Conservation (phyloP, 1,140 invertebrate species). For the Drosophila oshimai region DNA sequence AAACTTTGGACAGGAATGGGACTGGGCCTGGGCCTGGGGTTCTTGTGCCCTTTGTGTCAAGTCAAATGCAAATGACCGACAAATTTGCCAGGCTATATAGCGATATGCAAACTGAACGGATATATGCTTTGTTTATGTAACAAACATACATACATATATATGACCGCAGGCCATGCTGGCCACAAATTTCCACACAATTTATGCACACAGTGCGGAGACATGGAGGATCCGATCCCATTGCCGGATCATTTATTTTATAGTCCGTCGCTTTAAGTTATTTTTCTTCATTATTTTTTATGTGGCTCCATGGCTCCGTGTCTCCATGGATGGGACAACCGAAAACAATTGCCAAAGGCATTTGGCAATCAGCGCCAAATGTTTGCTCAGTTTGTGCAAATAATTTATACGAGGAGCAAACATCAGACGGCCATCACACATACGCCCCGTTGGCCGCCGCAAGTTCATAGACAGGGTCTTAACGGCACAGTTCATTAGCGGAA, state of each 20-base stretch:
- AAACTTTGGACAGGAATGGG: constrained; percentile 46
- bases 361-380: constrained; percentile 79
- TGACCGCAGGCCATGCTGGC: constrained; percentile 25
- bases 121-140: constrained; percentile 16
- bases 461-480: constrained; percentile 65
- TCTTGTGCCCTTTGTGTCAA: constrained; percentile 47
- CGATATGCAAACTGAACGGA: constrained; percentile 22
- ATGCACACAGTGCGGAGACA: constrained; percentile 21
- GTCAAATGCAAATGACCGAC: constrained; percentile 55
- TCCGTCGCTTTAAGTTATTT: constrained; percentile 78
- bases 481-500: constrained; percentile 70
- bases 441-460: constrained; percentile 45
- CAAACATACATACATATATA: constrained; percentile 21
- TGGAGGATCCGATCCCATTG: constrained; percentile 47
- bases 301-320: constrained; percentile 20
- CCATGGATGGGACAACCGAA: not conserved
- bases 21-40: constrained; percentile 1
- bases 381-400: constrained; percentile 67
- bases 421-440: constrained; percentile 61
- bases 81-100: constrained; percentile 50
- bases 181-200: constrained; percentile 51
- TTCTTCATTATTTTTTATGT: constrained; percentile 78
- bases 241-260: constrained; percentile 79
- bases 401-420: constrained; percentile 49
- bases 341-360: constrained; percentile 65